These are phyloP conservation scores for Drosophila arizonae DNA, from an alignment of 1,140 invertebrate genomes.

Conservation along the genomic window DNA sequence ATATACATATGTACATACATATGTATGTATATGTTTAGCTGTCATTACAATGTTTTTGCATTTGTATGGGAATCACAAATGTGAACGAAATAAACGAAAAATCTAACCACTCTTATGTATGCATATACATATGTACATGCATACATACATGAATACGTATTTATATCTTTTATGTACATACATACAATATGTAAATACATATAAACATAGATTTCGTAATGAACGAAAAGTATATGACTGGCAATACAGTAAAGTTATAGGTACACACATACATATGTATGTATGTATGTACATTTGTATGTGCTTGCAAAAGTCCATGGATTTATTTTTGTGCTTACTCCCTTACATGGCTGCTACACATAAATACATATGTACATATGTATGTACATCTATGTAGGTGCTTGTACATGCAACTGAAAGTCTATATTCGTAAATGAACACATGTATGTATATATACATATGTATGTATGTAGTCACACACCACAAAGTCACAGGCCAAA, in stretches of 20 bases:
- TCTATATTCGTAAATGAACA: background rate
- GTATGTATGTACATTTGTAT: slow-evolving; percentile 12
- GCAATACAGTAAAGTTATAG: background rate
- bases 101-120: too few relatives aligned
- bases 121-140: too few relatives aligned
- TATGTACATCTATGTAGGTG: background rate
- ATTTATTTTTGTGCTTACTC: slow-evolving; percentile 1
- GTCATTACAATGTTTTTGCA: too few relatives aligned
- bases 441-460: background rate
- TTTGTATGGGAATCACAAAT: too few relatives aligned
- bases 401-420: too few relatives aligned
- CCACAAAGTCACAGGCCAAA: slow-evolving; percentile 52
- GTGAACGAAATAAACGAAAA: too few relatives aligned
- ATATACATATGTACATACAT: too few relatives aligned
- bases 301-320: slow-evolving; percentile 7
- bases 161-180: background rate
- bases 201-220: slow-evolving; percentile 27
- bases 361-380: background rate
- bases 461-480: slow-evolving; percentile 9
- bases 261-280: slow-evolving; percentile 5
- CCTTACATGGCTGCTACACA: background rate
- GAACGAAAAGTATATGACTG: slow-evolving; percentile 7
- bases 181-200: slow-evolving; percentile 13
- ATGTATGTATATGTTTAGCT: too few relatives aligned
- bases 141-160: background rate